Evolutionary conservation across 2,797 vertebrate genomes (phyloP).

Genomic region (Tachyglossus aculeatus): DNA sequence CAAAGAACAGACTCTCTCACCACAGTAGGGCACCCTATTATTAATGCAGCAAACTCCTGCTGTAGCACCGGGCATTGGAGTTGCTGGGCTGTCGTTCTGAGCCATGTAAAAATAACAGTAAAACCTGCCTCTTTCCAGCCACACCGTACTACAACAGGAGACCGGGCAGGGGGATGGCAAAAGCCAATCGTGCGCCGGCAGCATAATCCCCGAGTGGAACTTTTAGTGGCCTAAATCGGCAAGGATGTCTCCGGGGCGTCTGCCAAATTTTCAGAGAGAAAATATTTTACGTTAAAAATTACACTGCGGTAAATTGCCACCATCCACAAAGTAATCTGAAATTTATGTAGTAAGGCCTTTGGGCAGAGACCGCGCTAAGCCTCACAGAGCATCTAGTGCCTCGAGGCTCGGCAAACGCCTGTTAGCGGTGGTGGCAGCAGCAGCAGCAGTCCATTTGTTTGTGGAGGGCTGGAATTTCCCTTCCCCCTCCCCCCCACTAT

Average conservation of each 20-base stretch:
- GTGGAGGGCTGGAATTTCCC: not conserved
- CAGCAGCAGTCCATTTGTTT: not conserved
- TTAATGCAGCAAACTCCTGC: constrained; percentile 71
- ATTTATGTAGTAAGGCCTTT: not conserved
- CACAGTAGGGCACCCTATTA: constrained; percentile 69
- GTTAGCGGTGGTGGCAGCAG: too few species aligned
- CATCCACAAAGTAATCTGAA: constrained; percentile 46
- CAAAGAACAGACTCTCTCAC: constrained; percentile 63
- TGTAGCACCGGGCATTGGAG: constrained; percentile 65
- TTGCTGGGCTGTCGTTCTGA: constrained; percentile 51
- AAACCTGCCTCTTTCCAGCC: constrained; percentile 63
- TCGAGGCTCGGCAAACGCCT: too few species aligned
- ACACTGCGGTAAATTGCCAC: constrained; percentile 43
- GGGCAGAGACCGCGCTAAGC: not conserved
- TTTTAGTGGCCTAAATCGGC: constrained; percentile 21
- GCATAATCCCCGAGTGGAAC: constrained; percentile 55
- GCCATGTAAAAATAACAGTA: constrained; percentile 65
- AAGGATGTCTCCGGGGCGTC: constrained; percentile 43
- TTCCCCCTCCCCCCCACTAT: too few species aligned
- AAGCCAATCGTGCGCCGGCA: constrained; percentile 60
- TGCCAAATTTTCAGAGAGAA: constrained; percentile 38
- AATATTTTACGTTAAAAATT: constrained; percentile 39
- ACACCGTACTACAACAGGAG: constrained; percentile 64
- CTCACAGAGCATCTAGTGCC: too few species aligned
- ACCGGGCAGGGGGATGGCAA: constrained; percentile 56